Conservation (phyloP, 2,113 vertebrate genomes). For the Zingel zingel region DNA sequence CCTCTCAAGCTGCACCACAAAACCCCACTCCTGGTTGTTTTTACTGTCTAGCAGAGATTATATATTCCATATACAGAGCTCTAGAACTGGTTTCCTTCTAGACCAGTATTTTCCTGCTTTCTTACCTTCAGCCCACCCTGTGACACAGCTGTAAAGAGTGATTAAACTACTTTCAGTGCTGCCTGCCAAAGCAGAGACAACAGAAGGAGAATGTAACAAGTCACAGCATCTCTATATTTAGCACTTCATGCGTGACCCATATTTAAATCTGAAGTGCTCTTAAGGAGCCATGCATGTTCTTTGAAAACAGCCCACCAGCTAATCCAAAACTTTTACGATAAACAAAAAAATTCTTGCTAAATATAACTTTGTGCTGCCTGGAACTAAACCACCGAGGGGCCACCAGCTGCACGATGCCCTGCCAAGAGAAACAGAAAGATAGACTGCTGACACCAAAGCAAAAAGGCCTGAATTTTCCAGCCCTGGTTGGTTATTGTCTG, state of each 20-base stretch:
- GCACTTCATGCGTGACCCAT: conserved; percentile 48
- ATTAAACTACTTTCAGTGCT: conserved; percentile 66
- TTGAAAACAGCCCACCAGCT: conserved; percentile 20
- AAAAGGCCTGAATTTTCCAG: conserved; percentile 74
- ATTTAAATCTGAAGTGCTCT: conserved; percentile 51
- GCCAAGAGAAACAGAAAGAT: conserved; percentile 67
- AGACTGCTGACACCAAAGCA: conserved; percentile 77
- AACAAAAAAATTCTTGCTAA: conserved; percentile 51
- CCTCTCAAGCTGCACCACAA: conserved; percentile 13
- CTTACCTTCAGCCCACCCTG: conserved; percentile 21
- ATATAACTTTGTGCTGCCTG: conserved; percentile 60
- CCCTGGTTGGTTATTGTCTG: conserved; percentile 68
- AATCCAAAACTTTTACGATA: conserved; percentile 57
- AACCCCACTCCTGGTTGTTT: conserved; percentile 2
- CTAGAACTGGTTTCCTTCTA: conserved; percentile 4
- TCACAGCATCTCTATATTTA: conserved; percentile 57
- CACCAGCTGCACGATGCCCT: conserved; percentile 55
- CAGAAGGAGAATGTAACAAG: conserved; percentile 21
- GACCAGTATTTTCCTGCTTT: conserved; percentile 1
- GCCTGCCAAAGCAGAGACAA: conserved; percentile 8
- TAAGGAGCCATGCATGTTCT: conserved; percentile 17
- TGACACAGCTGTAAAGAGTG: conserved; percentile 41
- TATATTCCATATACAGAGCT: conserved; percentile 16
- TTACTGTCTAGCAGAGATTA: conserved; percentile 24
- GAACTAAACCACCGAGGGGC: conserved; percentile 49